Evolutionary conservation across 2,888 invertebrate species (phyloP).

Genomic region (Eristalis arbustorum): DNA sequence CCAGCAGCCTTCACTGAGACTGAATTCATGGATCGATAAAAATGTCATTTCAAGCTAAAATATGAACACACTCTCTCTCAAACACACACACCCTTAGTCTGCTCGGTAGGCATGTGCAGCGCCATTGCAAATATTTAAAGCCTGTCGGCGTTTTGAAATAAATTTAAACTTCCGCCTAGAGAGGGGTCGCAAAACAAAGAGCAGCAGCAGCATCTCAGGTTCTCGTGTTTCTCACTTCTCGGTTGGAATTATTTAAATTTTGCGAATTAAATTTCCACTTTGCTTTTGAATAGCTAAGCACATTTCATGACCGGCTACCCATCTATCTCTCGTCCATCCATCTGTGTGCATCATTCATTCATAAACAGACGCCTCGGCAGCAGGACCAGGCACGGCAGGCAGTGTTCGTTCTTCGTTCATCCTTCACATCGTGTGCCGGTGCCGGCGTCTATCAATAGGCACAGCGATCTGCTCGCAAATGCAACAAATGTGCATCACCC

Average conservation of each 20-base stretch:
- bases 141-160: background rate
- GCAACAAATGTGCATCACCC: constrained; percentile 52
- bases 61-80: background rate
- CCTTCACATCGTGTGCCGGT: background rate
- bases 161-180: background rate
- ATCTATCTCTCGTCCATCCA: constrained; percentile 59
- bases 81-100: background rate
- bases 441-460: constrained; percentile 27
- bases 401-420: background rate
- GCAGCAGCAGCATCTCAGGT: background rate
- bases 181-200: background rate
- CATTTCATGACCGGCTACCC: constrained; percentile 54
- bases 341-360: constrained; percentile 57
- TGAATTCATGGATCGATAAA: background rate
- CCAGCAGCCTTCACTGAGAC: background rate
- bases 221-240: background rate
- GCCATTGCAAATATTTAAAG: background rate
- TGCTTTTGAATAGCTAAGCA: constrained; percentile 62
- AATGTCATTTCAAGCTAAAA: background rate
- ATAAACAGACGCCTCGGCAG: constrained; percentile 33
- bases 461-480: constrained; percentile 18
- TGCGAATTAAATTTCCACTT: constrained; percentile 60
- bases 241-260: constrained; percentile 43
- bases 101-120: background rate
- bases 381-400: background rate